Evolutionary conservation across 2,113 vertebrate species (phyloP).

Genomic region (Pelecanus crispus): DNA sequence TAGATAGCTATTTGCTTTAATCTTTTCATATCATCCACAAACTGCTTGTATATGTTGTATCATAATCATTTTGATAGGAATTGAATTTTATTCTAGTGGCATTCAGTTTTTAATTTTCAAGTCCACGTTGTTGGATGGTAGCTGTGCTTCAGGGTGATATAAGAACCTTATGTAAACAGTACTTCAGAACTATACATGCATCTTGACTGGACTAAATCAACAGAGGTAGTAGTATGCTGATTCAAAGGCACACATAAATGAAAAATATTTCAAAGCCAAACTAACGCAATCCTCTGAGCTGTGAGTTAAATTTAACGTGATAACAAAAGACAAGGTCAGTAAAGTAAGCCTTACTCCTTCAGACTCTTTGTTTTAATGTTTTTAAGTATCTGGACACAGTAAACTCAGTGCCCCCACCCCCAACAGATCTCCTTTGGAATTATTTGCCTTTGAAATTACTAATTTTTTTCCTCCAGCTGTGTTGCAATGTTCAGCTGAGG

Average conservation of each 20-base stretch:
- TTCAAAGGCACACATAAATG: conserved; percentile 63
- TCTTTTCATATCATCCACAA: conserved; percentile 59
- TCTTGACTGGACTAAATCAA: conserved; percentile 57
- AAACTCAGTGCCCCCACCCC: neutral
- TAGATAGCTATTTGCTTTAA: conserved; percentile 70
- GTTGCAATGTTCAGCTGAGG: conserved; percentile 10
- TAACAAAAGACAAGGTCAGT: conserved; percentile 52
- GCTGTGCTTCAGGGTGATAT: conserved; percentile 48
- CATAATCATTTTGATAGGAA: conserved; percentile 38
- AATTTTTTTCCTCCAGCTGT: conserved; percentile 37
- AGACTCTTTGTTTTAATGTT: conserved; percentile 19
- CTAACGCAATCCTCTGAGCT: neutral
- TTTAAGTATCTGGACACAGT: neutral
- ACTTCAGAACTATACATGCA: conserved; percentile 45
- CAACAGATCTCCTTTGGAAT: conserved; percentile 13
- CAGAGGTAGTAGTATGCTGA: conserved; percentile 41
- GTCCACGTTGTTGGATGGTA: conserved; percentile 23
- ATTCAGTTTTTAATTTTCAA: conserved; percentile 50
- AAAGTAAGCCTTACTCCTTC: neutral
- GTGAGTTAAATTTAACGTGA: neutral
- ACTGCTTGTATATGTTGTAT: conserved; percentile 52
- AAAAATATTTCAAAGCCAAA: conserved; percentile 67
- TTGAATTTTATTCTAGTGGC: conserved; percentile 22
- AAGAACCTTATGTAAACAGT: conserved; percentile 33
- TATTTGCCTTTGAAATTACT: conserved; percentile 51